Evolutionary conservation across 2,888 invertebrate genomes (phyloP).

Genomic region (Macrophya annulata): DNA sequence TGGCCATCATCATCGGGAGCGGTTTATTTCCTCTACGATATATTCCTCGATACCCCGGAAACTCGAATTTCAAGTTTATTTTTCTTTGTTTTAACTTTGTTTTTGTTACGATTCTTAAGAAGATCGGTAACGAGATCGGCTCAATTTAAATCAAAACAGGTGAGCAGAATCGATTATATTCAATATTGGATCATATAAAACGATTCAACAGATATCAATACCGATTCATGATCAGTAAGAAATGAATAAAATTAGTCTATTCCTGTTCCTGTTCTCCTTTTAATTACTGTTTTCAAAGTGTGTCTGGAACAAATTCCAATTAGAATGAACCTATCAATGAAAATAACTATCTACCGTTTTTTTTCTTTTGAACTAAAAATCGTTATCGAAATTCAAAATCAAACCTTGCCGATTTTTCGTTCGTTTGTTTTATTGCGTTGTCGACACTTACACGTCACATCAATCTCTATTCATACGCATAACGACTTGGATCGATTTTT

Average conservation of each 20-base stretch:
- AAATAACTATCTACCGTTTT: neutral
- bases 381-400: neutral
- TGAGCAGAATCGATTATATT: conserved; percentile 16
- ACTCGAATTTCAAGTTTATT: neutral
- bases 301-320: neutral
- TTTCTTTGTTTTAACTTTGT: no score
- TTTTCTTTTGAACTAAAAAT: neutral
- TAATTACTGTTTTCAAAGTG: neutral
- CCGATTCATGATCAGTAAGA: neutral
- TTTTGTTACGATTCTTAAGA: neutral
- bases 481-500: neutral
- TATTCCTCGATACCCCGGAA: neutral
- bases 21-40: neutral
- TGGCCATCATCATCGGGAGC: conserved; percentile 37
- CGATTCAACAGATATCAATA: neutral
- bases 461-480: neutral
- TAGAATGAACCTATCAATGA: neutral
- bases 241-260: neutral
- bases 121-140: conserved; percentile 35
- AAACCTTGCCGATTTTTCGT: neutral
- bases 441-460: neutral
- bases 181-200: neutral
- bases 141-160: neutral
- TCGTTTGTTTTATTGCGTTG: neutral
- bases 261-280: neutral